phyloP scores from a whole-genome alignment of 2,797 vertebrate genomes.

The Triplophysa yarkandensis region DNA sequence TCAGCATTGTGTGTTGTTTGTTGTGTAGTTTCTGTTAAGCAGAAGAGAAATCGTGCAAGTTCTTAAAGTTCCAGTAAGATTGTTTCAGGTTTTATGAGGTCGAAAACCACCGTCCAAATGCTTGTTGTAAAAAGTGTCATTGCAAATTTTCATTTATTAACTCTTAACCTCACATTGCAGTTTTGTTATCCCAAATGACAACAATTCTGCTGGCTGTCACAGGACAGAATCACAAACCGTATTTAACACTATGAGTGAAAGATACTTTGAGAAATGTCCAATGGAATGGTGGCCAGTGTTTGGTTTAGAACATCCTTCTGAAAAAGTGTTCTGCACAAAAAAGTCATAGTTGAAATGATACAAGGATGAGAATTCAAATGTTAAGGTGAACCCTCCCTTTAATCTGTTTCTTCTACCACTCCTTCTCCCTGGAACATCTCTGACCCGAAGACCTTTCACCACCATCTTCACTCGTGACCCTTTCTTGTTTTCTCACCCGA shows the following conservation, averaged over 20 bases:
- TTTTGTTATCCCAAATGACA: slow-evolving; percentile 35
- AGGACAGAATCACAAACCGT: neutral
- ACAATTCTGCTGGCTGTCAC: slow-evolving; percentile 37
- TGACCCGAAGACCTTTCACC: slow-evolving; percentile 65
- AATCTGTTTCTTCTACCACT: slow-evolving; percentile 37
- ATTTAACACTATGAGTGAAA: too few relatives aligned
- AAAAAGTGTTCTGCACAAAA: too few relatives aligned
- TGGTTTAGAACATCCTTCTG: too few relatives aligned
- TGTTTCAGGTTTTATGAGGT: slow-evolving; percentile 25
- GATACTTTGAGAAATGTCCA: too few relatives aligned
- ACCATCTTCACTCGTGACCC: slow-evolving; percentile 58
- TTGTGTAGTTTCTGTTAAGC: slow-evolving; percentile 24
- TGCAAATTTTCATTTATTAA: slow-evolving; percentile 47
- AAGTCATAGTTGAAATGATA: too few relatives aligned
- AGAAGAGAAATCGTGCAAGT: neutral
- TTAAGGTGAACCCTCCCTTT: too few relatives aligned
- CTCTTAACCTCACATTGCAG: slow-evolving; percentile 50
- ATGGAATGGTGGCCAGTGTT: too few relatives aligned
- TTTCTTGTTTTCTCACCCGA: slow-evolving; percentile 62
- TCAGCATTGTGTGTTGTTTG: slow-evolving; percentile 1
- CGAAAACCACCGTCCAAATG: slow-evolving; percentile 43
- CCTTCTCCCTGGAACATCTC: slow-evolving; percentile 61
- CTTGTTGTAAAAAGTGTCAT: slow-evolving; percentile 48
- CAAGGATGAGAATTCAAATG: too few relatives aligned
- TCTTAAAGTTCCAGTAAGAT: slow-evolving; percentile 40